Conservation (phyloP, 2,888 invertebrate genomes). For the Urechis unicinctus region DNA sequence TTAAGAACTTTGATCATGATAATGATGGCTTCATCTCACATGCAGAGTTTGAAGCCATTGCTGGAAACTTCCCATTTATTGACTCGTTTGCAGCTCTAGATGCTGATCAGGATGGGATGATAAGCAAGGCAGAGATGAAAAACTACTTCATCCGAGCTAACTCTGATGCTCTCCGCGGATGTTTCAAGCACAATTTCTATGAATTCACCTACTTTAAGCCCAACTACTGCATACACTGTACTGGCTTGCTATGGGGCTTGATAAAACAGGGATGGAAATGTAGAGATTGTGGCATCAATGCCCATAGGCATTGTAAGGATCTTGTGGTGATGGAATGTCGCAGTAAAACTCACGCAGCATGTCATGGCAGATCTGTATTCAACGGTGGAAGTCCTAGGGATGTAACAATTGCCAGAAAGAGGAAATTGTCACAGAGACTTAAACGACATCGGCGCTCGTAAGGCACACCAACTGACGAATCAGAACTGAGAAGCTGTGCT, state of each 20-base stretch:
- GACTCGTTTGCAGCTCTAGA: conserved; percentile 57
- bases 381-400: conserved; percentile 20
- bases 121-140: conserved; percentile 56
- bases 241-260: conserved; percentile 58
- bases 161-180: conserved; percentile 54
- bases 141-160: conserved; percentile 56
- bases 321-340: conserved; percentile 57
- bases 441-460: too few relatives aligned
- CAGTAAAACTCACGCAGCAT: conserved; percentile 28
- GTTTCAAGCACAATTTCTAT: conserved; percentile 58
- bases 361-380: conserved; percentile 7
- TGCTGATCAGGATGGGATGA: conserved; percentile 58
- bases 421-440: conserved; percentile 45
- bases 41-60: conserved; percentile 56
- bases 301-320: conserved; percentile 57
- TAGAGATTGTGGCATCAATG: conserved; percentile 56
- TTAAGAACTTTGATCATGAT: conserved; percentile 58
- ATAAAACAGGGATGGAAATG: conserved; percentile 59
- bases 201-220: conserved; percentile 59
- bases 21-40: conserved; percentile 56
- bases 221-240: conserved; percentile 57
- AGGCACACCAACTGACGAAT: too few relatives aligned
- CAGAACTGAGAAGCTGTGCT: too few relatives aligned
- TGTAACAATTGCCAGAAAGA: conserved; percentile 37
- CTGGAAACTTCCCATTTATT: conserved; percentile 58